These are phyloP conservation scores for Chaunax sp. DNA, from an alignment of 2,797 vertebrate species.

Conservation along the genomic window DNA sequence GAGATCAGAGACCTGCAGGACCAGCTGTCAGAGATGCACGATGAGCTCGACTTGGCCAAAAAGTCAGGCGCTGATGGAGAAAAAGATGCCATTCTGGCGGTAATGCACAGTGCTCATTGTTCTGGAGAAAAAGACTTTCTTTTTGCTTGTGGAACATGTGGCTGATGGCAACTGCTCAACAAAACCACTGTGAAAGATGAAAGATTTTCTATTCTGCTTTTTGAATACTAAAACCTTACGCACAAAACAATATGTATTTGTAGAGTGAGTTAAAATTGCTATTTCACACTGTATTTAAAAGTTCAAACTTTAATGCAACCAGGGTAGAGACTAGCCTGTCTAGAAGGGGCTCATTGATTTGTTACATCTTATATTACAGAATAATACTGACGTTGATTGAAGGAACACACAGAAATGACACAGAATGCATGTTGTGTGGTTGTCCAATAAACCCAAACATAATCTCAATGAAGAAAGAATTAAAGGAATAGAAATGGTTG, in stretches of 20 bases:
- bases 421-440: neutral
- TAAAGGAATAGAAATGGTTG: neutral
- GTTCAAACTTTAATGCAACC: neutral
- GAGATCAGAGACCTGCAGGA: constrained; percentile 98
- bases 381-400: too few relatives aligned
- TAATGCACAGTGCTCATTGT: constrained; percentile 65
- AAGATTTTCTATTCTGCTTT: neutral
- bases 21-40: constrained; percentile 99
- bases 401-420: too few relatives aligned
- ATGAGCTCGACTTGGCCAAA: constrained; percentile 93
- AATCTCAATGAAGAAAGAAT: neutral
- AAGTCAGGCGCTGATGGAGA: constrained; percentile 83
- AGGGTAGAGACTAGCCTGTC: neutral
- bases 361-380: neutral
- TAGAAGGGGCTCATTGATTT: neutral
- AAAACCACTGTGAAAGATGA: neutral
- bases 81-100: constrained; percentile 89
- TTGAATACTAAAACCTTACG: neutral
- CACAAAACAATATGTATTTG: neutral
- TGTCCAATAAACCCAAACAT: neutral
- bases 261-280: neutral
- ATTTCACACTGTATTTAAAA: neutral
- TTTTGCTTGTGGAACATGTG: too few relatives aligned
- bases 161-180: neutral
- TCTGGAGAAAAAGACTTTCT: neutral